Percentiles rank a stretch among this genome's conserved stretches.
These are phyloP conservation scores for Ichneumon xanthorius DNA, from an alignment of 2,888 invertebrate species.

Conservation along the genomic window DNA sequence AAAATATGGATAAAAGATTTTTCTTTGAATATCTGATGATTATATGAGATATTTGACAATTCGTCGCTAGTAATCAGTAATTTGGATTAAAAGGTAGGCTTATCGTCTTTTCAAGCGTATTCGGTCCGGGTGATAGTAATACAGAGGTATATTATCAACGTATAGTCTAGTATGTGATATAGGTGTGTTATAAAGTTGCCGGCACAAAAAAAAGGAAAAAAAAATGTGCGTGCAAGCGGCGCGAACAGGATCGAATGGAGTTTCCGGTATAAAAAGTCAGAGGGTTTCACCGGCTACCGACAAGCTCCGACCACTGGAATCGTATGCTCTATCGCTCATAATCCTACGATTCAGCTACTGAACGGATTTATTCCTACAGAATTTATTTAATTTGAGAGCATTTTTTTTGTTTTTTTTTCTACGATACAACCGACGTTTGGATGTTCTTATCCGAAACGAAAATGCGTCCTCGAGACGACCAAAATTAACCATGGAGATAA, in stretches of 20 bases:
- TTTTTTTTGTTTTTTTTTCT: not conserved
- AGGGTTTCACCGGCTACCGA: conserved; percentile 47
- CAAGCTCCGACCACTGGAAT: conserved; percentile 26
- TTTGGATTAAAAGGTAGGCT: not conserved
- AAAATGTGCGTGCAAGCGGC: conserved; percentile 37
- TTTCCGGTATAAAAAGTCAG: conserved; percentile 54
- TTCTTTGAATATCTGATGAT: not conserved
- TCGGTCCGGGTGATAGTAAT: not conserved
- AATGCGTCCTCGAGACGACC: not conserved
- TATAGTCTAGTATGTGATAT: not conserved
- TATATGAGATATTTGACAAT: not conserved
- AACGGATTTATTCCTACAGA: conserved; percentile 9
- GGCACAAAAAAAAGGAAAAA: not conserved
- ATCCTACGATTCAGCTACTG: conserved; percentile 21
- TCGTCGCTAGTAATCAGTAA: not conserved
- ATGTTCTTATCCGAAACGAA: not conserved
- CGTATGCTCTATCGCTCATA: conserved; percentile 43
- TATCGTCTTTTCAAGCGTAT: not conserved
- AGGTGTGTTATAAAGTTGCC: conserved; percentile 9
- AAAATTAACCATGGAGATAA: not conserved
- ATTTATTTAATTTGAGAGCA: not conserved
- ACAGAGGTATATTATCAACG: not conserved
- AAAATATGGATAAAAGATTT: not conserved
- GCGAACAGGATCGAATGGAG: conserved; percentile 43
- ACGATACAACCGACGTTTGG: not conserved